Conservation (phyloP, 1,140 invertebrate species). For the Drosophila sechellia region DNA sequence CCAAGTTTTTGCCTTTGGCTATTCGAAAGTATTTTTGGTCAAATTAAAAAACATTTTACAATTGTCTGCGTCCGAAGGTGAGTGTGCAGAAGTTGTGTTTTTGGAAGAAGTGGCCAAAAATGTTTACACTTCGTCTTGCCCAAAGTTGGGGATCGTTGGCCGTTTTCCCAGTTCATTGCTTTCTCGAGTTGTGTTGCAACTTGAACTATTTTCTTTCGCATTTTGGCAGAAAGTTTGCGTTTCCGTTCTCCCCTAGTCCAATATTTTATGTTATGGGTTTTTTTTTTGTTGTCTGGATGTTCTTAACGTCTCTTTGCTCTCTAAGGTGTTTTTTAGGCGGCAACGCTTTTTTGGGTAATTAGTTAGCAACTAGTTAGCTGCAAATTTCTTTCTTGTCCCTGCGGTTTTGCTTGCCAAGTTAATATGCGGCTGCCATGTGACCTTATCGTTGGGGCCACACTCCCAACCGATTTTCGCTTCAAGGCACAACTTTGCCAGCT, state of each 20-base stretch:
- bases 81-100: slow-evolving; percentile 56
- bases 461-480: background rate
- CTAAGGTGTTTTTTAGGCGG: slow-evolving; percentile 14
- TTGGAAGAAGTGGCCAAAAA: slow-evolving; percentile 49
- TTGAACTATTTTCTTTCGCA: slow-evolving; percentile 32
- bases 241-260: slow-evolving; percentile 2
- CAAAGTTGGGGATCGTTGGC: slow-evolving; percentile 10
- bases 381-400: slow-evolving; percentile 48
- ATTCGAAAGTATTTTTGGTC: slow-evolving; percentile 73
- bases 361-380: slow-evolving; percentile 72
- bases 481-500: background rate
- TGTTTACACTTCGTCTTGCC: slow-evolving; percentile 61
- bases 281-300: background rate
- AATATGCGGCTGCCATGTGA: slow-evolving; percentile 69
- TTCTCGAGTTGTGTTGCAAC: slow-evolving; percentile 17
- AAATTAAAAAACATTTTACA: slow-evolving; percentile 81
- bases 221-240: slow-evolving; percentile 30
- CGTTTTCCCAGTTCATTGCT: slow-evolving; percentile 46
- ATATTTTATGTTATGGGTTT: slow-evolving; percentile 1
- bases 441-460: slow-evolving; percentile 51
- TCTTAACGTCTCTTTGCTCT: slow-evolving; percentile 7
- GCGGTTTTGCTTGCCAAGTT: slow-evolving; percentile 48
- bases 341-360: slow-evolving; percentile 39
- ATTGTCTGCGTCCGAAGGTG: slow-evolving; percentile 55
- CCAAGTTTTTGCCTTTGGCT: slow-evolving; percentile 48